A percentile compares a stretch with the other conserved stretches of the same genome.
These are phyloP conservation scores for Andricus curvator DNA, from an alignment of 2,888 invertebrate genomes.

Conservation along the genomic window DNA sequence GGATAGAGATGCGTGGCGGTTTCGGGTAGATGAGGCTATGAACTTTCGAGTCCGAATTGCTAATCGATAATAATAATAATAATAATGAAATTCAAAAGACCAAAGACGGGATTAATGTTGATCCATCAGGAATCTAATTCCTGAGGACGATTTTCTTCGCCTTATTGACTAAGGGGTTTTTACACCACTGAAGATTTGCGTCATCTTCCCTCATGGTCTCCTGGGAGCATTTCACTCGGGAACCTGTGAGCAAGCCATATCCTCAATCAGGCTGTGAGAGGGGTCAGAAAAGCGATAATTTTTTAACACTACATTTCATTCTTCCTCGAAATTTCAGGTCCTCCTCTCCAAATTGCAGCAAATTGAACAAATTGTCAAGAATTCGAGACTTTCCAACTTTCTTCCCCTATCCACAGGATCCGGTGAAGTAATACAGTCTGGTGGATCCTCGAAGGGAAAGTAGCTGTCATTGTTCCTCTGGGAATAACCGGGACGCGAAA, in stretches of 20 bases:
- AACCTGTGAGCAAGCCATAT: constrained; percentile 48
- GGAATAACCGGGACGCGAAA: constrained; percentile 60
- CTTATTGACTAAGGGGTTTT: constrained; percentile 1
- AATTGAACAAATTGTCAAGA: constrained; percentile 9
- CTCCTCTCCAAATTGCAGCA: too few species aligned
- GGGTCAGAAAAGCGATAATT: constrained; percentile 5
- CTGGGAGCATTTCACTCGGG: constrained; percentile 68
- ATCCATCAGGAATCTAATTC: background rate
- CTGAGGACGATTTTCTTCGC: background rate
- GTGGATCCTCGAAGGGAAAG: constrained; percentile 63
- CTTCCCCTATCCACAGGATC: constrained; percentile 23
- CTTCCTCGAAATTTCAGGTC: background rate
- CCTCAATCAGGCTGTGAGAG: background rate
- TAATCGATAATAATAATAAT: too few species aligned
- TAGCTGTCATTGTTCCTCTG: constrained; percentile 72
- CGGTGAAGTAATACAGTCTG: constrained; percentile 47
- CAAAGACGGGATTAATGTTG: background rate
- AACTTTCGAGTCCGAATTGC: too few species aligned
- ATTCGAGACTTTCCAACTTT: constrained; percentile 31
- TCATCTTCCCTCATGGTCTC: constrained; percentile 57
- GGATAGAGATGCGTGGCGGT: too few species aligned
- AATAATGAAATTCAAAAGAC: background rate
- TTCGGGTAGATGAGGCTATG: too few species aligned
- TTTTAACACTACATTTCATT: constrained; percentile 28
- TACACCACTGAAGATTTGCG: constrained; percentile 53